Conservation (phyloP, 2,113 vertebrate species). For the Microtus richardsoni region DNA sequence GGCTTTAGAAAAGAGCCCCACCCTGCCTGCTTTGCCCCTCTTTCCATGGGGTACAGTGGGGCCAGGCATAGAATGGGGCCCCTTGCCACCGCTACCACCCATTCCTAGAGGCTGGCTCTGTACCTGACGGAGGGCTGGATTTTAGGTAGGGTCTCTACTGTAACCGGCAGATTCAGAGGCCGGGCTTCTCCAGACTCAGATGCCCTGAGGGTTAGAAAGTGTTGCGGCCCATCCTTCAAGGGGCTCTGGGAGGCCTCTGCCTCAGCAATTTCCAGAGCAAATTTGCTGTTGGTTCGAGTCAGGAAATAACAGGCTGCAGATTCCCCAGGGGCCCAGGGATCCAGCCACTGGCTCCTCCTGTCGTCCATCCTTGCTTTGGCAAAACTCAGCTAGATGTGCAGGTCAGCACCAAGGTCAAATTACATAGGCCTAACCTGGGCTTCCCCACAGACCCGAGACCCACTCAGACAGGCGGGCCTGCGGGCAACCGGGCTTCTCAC, state of each 20-base stretch:
- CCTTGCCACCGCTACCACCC: not conserved
- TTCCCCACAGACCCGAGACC: not conserved
- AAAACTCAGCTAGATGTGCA: not conserved
- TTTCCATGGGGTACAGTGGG: fast-evolving
- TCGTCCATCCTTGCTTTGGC: not conserved
- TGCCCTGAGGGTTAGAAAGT: not conserved
- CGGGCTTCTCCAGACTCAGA: not conserved
- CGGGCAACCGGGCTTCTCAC: not conserved
- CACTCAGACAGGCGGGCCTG: not conserved
- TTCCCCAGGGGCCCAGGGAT: slow-evolving; percentile 45
- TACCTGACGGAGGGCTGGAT: too few species aligned
- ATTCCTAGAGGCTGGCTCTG: not conserved
- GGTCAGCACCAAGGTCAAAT: not conserved
- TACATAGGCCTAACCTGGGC: not conserved
- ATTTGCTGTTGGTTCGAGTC: slow-evolving; percentile 38
- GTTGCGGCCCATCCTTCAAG: not conserved
- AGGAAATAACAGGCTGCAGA: slow-evolving; percentile 54
- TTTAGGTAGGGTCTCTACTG: fast-evolving
- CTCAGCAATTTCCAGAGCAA: slow-evolving; percentile 66
- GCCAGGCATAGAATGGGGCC: not conserved
- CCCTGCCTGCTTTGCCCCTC: fast-evolving
- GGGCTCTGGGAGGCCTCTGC: not conserved
- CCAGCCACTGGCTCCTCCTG: slow-evolving; percentile 47
- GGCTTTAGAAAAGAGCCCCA: not conserved
- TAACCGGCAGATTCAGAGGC: not conserved